These are phyloP conservation scores for Peucedramus taeniatus DNA, from an alignment of 2,113 vertebrate species.

Conservation along the genomic window DNA sequence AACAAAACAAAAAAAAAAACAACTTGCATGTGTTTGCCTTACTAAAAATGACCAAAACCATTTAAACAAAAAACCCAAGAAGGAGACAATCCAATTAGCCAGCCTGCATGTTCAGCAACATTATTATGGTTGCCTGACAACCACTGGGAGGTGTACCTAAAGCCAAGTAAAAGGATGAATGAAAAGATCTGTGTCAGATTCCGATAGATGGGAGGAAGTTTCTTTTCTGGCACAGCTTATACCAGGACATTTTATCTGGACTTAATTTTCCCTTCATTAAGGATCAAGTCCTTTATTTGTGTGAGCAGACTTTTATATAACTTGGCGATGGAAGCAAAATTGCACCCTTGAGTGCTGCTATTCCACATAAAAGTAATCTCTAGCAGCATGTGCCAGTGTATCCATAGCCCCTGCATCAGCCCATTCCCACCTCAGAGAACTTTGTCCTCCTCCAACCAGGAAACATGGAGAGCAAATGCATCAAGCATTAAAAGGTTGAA, in stretches of 20 bases:
- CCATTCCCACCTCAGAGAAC: background rate
- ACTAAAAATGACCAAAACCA: background rate
- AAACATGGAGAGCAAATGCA: background rate
- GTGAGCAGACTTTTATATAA: background rate
- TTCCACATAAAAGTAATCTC: background rate
- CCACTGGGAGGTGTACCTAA: conserved; percentile 42
- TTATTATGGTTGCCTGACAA: conserved; percentile 62
- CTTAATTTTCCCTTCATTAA: background rate
- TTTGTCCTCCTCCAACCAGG: background rate
- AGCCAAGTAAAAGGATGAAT: conserved; percentile 49
- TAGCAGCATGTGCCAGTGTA: background rate
- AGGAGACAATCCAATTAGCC: conserved; percentile 41
- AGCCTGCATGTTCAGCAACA: conserved; percentile 34
- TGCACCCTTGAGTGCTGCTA: background rate
- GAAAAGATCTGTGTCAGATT: conserved; percentile 44
- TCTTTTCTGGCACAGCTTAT: background rate
- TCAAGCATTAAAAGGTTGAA: background rate
- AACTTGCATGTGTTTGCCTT: background rate
- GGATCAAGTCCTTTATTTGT: background rate
- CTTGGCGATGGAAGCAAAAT: background rate
- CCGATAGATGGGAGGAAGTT: conserved; percentile 48
- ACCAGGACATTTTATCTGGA: background rate
- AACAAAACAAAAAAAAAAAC: too few relatives aligned
- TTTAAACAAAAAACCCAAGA: background rate
- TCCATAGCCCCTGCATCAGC: background rate